Evolutionary conservation across 2,797 vertebrate species (phyloP).

Genomic region (Rhynchonycteris naso): DNA sequence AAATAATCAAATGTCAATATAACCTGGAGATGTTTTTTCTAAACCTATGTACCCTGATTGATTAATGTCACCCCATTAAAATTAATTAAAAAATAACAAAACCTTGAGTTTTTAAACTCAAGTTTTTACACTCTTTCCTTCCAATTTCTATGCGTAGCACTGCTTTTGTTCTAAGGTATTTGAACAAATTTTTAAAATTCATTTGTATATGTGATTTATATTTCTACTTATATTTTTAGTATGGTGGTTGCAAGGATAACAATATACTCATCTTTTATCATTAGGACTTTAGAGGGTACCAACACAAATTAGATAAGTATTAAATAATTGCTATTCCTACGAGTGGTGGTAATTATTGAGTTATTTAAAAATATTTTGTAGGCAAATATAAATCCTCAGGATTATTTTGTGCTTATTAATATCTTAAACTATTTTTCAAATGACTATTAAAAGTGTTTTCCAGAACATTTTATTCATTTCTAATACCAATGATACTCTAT

Average conservation of each 20-base stretch:
- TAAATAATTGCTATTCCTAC: background rate
- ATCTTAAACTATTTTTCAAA: background rate
- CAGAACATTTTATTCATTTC: conserved; percentile 12
- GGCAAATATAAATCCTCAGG: background rate
- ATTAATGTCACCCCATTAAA: too few relatives aligned
- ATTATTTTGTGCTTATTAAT: background rate
- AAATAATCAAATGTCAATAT: too few relatives aligned
- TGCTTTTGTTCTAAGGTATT: background rate
- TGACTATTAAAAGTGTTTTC: background rate
- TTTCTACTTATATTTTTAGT: background rate
- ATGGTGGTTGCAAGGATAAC: background rate
- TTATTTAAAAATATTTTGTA: background rate
- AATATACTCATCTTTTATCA: background rate
- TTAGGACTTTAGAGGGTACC: background rate
- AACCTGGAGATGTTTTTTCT: too few relatives aligned
- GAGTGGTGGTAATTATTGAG: background rate
- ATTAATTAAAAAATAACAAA: too few relatives aligned
- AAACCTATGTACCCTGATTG: too few relatives aligned
- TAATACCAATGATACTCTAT: background rate
- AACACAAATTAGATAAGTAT: background rate
- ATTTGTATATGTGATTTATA: background rate
- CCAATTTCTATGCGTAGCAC: background rate
- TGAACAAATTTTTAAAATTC: background rate
- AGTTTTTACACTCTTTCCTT: background rate
- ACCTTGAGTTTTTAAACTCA: background rate